Percentiles rank a stretch among this genome's conserved stretches.
Conservation (phyloP, 2,797 vertebrate species). For the Phoeniculus purpureus region DNA sequence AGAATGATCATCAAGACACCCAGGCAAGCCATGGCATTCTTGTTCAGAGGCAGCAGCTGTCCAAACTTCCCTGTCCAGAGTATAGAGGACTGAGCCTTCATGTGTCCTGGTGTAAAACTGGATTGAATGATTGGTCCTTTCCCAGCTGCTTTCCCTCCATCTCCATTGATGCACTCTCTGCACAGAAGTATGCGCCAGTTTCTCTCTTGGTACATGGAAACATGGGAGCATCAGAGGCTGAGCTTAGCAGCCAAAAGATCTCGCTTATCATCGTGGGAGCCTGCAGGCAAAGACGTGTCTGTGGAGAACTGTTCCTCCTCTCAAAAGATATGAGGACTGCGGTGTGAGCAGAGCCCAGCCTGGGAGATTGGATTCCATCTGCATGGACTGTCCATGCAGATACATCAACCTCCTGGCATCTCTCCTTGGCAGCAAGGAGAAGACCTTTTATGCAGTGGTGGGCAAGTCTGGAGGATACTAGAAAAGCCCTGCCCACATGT, state of each 20-base stretch:
- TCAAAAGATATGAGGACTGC: accelerated
- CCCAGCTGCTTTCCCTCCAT: not conserved
- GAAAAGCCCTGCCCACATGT: not conserved
- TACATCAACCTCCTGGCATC: accelerated
- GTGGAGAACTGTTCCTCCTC: not conserved
- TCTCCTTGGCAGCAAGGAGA: accelerated
- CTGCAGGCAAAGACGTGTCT: not conserved
- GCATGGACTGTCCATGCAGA: not conserved
- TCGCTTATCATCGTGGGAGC: not conserved
- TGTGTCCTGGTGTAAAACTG: accelerated
- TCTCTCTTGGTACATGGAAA: accelerated
- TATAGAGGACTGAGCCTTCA: not conserved
- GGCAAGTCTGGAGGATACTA: not conserved
- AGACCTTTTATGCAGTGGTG: accelerated
- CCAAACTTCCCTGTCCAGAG: not conserved
- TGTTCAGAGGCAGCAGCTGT: not conserved
- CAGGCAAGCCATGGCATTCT: accelerated
- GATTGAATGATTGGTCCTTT: accelerated
- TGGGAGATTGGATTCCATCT: accelerated
- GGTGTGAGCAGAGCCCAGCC: not conserved
- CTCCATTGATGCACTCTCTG: not conserved
- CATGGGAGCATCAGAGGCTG: not conserved
- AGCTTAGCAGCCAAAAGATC: not conserved
- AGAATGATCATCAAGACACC: accelerated
- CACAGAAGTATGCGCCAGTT: accelerated